A percentile compares a stretch with the other conserved stretches of the same genome.
Evolutionary conservation across 2,888 invertebrate genomes (phyloP).

Genomic region (Dryomyza anilis): DNA sequence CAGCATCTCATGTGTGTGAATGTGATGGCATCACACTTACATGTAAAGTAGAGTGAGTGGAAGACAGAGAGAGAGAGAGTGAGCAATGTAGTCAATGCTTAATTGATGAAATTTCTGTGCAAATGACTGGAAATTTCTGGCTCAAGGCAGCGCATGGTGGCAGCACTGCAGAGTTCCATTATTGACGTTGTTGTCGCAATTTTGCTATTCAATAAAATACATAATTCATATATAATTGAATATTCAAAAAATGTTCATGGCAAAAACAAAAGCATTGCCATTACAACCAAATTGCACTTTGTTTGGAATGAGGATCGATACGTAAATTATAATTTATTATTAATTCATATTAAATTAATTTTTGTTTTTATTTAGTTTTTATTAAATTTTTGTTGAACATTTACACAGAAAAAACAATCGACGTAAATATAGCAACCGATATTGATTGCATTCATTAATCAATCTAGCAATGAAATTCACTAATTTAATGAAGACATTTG

Average conservation of each 20-base stretch:
- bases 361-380: neutral
- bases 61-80: neutral
- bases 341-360: neutral
- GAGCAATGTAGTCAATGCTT: conserved; percentile 4
- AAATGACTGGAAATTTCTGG: conserved; percentile 31
- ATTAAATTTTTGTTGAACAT: neutral
- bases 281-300: too few species aligned
- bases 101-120: conserved; percentile 32
- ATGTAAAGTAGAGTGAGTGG: neutral
- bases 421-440: too few species aligned
- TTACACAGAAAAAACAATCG: neutral
- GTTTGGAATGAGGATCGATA: too few species aligned
- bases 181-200: too few species aligned
- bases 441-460: too few species aligned
- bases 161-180: too few species aligned
- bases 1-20: conserved; percentile 31
- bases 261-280: neutral
- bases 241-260: neutral
- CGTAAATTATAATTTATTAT: neutral
- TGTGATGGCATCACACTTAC: neutral
- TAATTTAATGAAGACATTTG: too few species aligned
- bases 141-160: neutral
- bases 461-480: too few species aligned
- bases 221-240: conserved; percentile 20
- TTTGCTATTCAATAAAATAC: conserved; percentile 27